Percentiles rank a stretch among this genome's conserved stretches.
Evolutionary conservation across 2,797 vertebrate species (phyloP).

Genomic region (Echeneis naucrates): DNA sequence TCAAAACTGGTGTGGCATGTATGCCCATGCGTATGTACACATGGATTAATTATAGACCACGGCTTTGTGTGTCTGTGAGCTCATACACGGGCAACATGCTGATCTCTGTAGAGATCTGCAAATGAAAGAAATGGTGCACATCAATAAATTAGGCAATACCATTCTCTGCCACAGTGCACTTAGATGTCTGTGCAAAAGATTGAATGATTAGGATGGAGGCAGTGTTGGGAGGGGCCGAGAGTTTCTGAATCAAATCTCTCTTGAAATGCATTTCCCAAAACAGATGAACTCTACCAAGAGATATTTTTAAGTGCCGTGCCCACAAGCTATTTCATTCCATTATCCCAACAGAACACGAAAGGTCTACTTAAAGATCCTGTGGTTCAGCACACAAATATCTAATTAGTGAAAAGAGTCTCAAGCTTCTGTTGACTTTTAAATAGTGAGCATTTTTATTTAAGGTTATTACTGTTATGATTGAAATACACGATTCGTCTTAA

Average conservation of each 20-base stretch:
- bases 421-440: neutral
- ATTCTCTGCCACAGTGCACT: constrained; percentile 38
- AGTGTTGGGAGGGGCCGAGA: constrained; percentile 22
- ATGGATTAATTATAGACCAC: constrained; percentile 17
- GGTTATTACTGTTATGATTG: too few relatives aligned
- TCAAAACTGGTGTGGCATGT: constrained; percentile 4
- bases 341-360: constrained; percentile 34
- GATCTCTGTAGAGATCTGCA: constrained; percentile 24
- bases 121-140: constrained; percentile 48
- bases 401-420: neutral
- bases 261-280: constrained; percentile 37
- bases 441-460: neutral
- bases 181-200: constrained; percentile 39
- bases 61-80: neutral
- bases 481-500: too few relatives aligned
- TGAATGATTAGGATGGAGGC: constrained; percentile 25
- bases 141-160: constrained; percentile 50
- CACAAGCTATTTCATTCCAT: constrained; percentile 39
- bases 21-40: neutral
- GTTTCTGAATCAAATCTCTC: constrained; percentile 2
- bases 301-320: constrained; percentile 26
- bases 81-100: constrained; percentile 16
- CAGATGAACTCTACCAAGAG: constrained; percentile 25
- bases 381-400: neutral
- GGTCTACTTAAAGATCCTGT: constrained; percentile 15